These are phyloP conservation scores for Cheilosia pagana DNA, from an alignment of 2,888 invertebrate genomes.

Conservation along the genomic window DNA sequence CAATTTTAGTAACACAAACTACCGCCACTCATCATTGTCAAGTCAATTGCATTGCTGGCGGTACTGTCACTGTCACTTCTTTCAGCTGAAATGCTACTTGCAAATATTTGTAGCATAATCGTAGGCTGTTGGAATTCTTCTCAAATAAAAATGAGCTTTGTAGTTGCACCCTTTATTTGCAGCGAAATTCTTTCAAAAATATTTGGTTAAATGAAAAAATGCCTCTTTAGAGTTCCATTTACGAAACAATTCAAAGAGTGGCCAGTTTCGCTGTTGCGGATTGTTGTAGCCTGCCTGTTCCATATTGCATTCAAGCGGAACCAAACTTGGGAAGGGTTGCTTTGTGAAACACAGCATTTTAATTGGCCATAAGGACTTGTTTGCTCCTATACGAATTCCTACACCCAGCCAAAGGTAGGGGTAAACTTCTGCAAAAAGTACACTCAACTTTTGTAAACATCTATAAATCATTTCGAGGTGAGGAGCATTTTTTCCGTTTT, in stretches of 20 bases:
- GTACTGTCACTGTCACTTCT: too few relatives aligned
- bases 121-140: not conserved
- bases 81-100: too few relatives aligned
- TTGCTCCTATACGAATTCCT: conserved; percentile 36
- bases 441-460: conserved; percentile 63
- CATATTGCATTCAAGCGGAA: conserved; percentile 60
- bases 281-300: conserved; percentile 26
- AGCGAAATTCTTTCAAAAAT: conserved; percentile 28
- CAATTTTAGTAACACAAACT: too few relatives aligned
- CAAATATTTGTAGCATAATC: too few relatives aligned
- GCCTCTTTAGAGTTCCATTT: not conserved
- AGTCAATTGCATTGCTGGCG: too few relatives aligned
- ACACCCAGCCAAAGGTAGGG: not conserved
- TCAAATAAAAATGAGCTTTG: not conserved
- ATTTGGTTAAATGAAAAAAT: conserved; percentile 24
- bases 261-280: conserved; percentile 14
- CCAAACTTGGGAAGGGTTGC: conserved; percentile 57
- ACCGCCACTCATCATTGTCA: too few relatives aligned
- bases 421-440: conserved; percentile 54
- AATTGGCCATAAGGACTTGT: conserved; percentile 38
- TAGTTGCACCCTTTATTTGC: conserved; percentile 9
- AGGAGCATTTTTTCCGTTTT: conserved; percentile 6
- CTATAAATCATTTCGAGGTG: conserved; percentile 61
- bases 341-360: conserved; percentile 29
- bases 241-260: conserved; percentile 26